Conservation (phyloP, 2,888 invertebrate genomes). For the Lymantria monacha region DNA sequence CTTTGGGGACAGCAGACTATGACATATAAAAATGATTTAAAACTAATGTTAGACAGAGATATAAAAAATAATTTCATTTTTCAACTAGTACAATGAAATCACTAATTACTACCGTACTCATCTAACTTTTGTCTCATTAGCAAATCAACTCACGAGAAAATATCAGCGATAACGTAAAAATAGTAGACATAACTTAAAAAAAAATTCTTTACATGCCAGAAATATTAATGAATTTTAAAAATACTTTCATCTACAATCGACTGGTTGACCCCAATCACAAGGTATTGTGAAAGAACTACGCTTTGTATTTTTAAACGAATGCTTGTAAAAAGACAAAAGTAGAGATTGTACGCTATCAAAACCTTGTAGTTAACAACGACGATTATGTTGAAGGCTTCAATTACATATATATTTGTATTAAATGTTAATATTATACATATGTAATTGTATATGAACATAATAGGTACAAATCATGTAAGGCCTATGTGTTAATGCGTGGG, state of each 20-base stretch:
- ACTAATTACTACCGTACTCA: too few species aligned
- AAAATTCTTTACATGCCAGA: slow-evolving; percentile 1
- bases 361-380: slow-evolving; percentile 30
- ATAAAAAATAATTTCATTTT: too few species aligned
- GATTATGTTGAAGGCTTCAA: slow-evolving; percentile 19
- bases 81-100: too few species aligned
- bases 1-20: too few species aligned
- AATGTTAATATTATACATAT: background rate
- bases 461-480: background rate
- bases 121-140: too few species aligned
- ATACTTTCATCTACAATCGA: slow-evolving; percentile 18
- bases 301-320: slow-evolving; percentile 5
- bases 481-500: too few species aligned
- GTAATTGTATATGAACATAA: background rate
- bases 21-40: too few species aligned
- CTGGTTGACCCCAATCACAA: slow-evolving; percentile 27
- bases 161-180: too few species aligned
- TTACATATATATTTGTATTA: background rate
- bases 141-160: too few species aligned
- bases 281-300: slow-evolving; percentile 16
- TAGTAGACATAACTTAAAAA: too few species aligned
- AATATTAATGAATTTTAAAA: slow-evolving; percentile 2
- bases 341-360: slow-evolving; percentile 26
- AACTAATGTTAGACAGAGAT: too few species aligned
- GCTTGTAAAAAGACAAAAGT: slow-evolving; percentile 21